phyloP scores from a whole-genome alignment of 2,797 vertebrate species.

The Nannoperca obscura region DNA sequence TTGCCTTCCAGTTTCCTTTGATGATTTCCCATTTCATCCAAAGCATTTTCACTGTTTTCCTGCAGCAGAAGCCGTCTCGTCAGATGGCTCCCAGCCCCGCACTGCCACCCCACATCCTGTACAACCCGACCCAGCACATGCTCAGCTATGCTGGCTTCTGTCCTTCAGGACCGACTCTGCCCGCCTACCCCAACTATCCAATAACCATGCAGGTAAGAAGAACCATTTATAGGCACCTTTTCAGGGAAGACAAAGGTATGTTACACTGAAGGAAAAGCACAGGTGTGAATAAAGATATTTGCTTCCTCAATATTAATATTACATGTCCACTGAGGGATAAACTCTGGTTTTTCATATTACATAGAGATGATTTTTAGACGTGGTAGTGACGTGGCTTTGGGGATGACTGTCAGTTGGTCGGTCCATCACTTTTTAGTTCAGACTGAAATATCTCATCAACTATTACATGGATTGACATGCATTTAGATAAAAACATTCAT shows the following conservation, averaged over 20 bases:
- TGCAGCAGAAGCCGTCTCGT: slow-evolving; percentile 85
- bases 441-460: neutral
- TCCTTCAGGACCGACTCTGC: slow-evolving; percentile 83
- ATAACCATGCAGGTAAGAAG: slow-evolving; percentile 88
- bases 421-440: neutral
- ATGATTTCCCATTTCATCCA: neutral
- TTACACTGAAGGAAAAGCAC: neutral
- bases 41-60: slow-evolving; percentile 23
- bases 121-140: slow-evolving; percentile 93
- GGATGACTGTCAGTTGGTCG: neutral
- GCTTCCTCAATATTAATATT: neutral
- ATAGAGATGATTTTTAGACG: neutral
- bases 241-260: neutral
- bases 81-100: slow-evolving; percentile 82
- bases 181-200: slow-evolving; percentile 90
- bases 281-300: neutral
- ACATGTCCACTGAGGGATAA: neutral
- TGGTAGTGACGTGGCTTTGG: neutral
- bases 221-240: neutral
- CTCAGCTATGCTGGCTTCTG: slow-evolving; percentile 90
- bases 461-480: too few relatives aligned
- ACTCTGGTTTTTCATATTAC: neutral
- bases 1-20: neutral
- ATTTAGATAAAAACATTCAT: too few relatives aligned
- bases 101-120: slow-evolving; percentile 90